Conservation (phyloP, 2,113 vertebrate species). For the Tamias sibiricus region DNA sequence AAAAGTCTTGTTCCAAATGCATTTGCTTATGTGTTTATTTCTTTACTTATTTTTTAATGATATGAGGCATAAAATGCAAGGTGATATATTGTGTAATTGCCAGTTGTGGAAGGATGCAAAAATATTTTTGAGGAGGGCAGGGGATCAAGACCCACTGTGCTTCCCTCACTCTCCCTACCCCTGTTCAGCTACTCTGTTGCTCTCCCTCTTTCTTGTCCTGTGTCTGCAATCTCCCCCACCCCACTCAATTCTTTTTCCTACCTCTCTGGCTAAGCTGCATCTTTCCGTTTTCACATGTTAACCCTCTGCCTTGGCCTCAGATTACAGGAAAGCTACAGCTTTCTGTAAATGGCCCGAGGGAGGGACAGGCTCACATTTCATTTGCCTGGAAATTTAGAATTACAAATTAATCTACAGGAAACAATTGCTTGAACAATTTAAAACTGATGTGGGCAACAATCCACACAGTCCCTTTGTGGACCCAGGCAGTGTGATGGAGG, state of each 20-base stretch:
- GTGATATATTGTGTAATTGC: neutral
- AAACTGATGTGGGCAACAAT: slow-evolving; percentile 65
- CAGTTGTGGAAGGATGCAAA: neutral
- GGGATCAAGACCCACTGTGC: neutral
- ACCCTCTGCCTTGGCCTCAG: slow-evolving; percentile 62
- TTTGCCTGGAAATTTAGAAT: slow-evolving; percentile 78
- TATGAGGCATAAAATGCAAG: neutral
- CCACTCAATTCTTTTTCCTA: neutral
- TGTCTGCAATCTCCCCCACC: accelerated
- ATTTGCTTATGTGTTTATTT: neutral
- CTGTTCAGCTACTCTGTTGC: too few relatives aligned
- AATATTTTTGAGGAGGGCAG: neutral
- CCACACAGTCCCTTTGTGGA: neutral
- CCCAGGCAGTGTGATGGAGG: neutral
- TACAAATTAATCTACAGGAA: slow-evolving; percentile 86
- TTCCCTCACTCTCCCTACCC: too few relatives aligned
- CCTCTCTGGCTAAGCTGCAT: neutral
- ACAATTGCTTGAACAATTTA: slow-evolving; percentile 82
- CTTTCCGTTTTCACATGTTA: neutral
- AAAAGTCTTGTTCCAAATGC: neutral
- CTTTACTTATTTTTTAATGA: neutral
- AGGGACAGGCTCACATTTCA: slow-evolving; percentile 78
- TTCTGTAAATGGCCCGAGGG: slow-evolving; percentile 72
- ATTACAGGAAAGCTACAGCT: slow-evolving; percentile 69
- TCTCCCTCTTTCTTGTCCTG: too few relatives aligned